These are phyloP conservation scores for Batillaria attramentaria DNA, from an alignment of 1,140 invertebrate species.

Conservation along the genomic window DNA sequence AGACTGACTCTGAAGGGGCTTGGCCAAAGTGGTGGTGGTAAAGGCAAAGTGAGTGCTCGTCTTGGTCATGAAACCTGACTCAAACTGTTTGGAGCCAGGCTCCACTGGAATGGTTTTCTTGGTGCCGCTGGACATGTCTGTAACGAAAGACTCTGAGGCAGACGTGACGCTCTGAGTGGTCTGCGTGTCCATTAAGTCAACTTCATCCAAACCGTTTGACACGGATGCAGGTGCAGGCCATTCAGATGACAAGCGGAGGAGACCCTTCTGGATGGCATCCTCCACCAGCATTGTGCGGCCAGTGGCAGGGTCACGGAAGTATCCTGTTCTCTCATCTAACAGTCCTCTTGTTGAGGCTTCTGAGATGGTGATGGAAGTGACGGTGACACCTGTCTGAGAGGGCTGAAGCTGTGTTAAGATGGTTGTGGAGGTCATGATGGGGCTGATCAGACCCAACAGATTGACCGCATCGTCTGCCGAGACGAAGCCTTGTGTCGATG, in stretches of 20 bases:
- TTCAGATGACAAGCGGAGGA: slow-evolving; percentile 84
- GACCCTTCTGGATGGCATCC: slow-evolving; percentile 83
- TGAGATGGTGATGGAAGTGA: slow-evolving; percentile 79
- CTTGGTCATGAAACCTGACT: slow-evolving; percentile 60
- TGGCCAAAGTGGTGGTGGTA: slow-evolving; percentile 60
- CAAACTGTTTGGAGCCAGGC: slow-evolving; percentile 43
- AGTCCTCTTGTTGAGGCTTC: slow-evolving; percentile 85
- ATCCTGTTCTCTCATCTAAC: slow-evolving; percentile 84
- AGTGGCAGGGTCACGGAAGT: slow-evolving; percentile 86
- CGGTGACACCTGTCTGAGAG: slow-evolving; percentile 40
- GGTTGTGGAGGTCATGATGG: slow-evolving; percentile 63
- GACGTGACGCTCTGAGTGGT: background rate
- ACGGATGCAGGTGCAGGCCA: slow-evolving; percentile 86
- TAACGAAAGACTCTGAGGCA: slow-evolving; percentile 44
- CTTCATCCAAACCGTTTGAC: slow-evolving; percentile 69
- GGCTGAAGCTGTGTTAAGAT: slow-evolving; percentile 59
- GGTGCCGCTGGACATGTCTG: slow-evolving; percentile 36
- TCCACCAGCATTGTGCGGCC: slow-evolving; percentile 82
- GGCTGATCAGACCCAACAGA: slow-evolving; percentile 62
- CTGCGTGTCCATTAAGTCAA: slow-evolving; percentile 23
- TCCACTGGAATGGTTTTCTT: slow-evolving; percentile 41
- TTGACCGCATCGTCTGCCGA: slow-evolving; percentile 59
- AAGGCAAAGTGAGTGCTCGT: slow-evolving; percentile 62
- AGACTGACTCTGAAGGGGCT: slow-evolving; percentile 58
- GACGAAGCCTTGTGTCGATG: slow-evolving; percentile 61